These are phyloP conservation scores for Alligator mississippiensis DNA, from an alignment of 2,113 vertebrate species.

Conservation along the genomic window DNA sequence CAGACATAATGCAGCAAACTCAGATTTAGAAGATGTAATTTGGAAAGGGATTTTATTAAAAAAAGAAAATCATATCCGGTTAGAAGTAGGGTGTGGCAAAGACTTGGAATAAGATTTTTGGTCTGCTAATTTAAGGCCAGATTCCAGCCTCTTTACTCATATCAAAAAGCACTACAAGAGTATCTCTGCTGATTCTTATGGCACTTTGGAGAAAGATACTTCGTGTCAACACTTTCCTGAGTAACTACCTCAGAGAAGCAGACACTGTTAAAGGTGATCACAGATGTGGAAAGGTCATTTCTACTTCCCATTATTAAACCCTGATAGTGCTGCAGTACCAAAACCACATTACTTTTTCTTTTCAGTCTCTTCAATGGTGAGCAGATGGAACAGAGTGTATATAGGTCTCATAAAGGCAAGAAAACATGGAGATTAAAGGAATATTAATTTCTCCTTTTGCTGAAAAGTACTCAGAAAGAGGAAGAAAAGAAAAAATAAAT, in stretches of 20 bases:
- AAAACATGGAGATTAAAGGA: neutral
- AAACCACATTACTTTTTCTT: too few relatives aligned
- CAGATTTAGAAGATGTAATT: neutral
- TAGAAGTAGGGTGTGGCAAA: neutral
- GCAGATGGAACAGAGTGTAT: too few relatives aligned
- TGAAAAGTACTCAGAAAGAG: neutral
- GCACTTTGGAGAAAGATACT: neutral
- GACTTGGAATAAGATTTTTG: neutral
- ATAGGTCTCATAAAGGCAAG: neutral
- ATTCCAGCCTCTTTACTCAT: neutral
- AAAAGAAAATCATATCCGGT: neutral
- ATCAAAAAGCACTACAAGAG: rapidly evolving
- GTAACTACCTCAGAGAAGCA: neutral
- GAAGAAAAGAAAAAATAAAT: neutral
- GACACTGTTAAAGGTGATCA: neutral
- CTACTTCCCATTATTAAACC: neutral
- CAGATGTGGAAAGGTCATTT: neutral
- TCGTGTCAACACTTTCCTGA: neutral
- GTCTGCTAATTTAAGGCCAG: neutral
- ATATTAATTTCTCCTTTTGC: neutral
- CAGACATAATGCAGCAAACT: neutral
- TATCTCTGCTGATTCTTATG: neutral
- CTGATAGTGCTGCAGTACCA: too few relatives aligned
- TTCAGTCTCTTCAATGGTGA: too few relatives aligned
- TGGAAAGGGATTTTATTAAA: neutral